These are phyloP conservation scores for Theocolax elegans DNA, from an alignment of 1,140 invertebrate species.

Conservation along the genomic window DNA sequence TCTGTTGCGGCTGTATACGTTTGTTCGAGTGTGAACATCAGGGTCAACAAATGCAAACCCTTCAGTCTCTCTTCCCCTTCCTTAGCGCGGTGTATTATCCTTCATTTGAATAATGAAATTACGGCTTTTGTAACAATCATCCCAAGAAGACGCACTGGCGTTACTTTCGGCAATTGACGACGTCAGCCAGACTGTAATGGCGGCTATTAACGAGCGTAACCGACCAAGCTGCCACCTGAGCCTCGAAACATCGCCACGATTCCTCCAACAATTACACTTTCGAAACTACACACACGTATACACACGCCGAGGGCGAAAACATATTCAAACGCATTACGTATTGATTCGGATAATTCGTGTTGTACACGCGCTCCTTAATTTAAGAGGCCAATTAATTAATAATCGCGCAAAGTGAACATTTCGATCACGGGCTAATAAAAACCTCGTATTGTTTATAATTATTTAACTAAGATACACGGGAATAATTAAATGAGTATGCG, in stretches of 20 bases:
- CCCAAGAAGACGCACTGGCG: neutral
- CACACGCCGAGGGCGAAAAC: too few species aligned
- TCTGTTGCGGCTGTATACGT: too few species aligned
- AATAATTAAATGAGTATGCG: too few species aligned
- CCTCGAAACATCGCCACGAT: conserved; percentile 26
- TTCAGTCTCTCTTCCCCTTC: neutral
- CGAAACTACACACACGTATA: neutral
- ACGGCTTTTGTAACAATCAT: conserved; percentile 12
- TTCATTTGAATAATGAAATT: conserved; percentile 35
- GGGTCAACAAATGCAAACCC: neutral
- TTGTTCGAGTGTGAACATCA: too few species aligned
- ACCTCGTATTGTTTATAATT: too few species aligned
- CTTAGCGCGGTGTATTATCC: too few species aligned
- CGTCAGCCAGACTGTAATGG: conserved; percentile 8
- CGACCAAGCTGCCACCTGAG: conserved; percentile 29
- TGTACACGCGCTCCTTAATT: neutral
- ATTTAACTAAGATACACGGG: too few species aligned
- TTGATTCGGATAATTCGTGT: conserved; percentile 24
- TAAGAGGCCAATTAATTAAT: conserved; percentile 17
- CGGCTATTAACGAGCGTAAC: conserved; percentile 31
- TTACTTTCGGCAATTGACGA: conserved; percentile 33
- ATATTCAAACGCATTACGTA: conserved; percentile 33
- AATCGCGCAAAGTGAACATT: too few species aligned
- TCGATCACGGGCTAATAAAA: too few species aligned
- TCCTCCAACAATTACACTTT: conserved; percentile 27